phyloP scores from a whole-genome alignment of 2,888 invertebrate species.

The Diaprepes abbreviatus region DNA sequence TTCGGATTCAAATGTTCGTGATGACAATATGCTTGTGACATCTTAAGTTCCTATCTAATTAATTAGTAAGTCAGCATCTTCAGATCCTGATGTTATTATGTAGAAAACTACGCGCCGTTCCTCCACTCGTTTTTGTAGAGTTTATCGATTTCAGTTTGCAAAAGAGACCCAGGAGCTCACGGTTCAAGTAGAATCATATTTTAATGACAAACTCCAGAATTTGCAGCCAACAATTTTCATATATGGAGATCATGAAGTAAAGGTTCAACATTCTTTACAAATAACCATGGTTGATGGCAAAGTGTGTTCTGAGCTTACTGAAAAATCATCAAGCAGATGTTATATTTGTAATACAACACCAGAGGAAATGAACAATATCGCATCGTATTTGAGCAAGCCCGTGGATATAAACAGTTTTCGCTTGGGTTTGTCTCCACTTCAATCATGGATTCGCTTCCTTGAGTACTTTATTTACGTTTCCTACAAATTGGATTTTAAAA shows the following conservation, averaged over 20 bases:
- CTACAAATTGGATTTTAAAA: too few species aligned
- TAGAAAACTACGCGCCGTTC: constrained; percentile 35
- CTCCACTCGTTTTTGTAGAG: constrained; percentile 23
- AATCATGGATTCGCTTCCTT: too few species aligned
- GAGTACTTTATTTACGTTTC: too few species aligned
- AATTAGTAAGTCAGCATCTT: too few species aligned
- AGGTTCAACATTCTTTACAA: constrained; percentile 1
- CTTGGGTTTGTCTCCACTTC: constrained; percentile 35
- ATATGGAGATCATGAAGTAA: not conserved
- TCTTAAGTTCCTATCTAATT: too few species aligned
- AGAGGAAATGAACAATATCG: too few species aligned
- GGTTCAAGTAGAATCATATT: constrained; percentile 22
- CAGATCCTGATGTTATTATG: too few species aligned
- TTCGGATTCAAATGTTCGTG: not conserved
- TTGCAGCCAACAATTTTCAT: not conserved
- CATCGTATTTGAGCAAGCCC: constrained; percentile 20
- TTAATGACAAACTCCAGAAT: not conserved
- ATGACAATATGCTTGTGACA: constrained; percentile 31
- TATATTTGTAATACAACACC: constrained; percentile 7
- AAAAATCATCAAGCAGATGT: constrained; percentile 12
- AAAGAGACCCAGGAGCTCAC: constrained; percentile 20
- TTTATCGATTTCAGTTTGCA: not conserved
- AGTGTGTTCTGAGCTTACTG: constrained; percentile 17
- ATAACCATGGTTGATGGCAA: too few species aligned
- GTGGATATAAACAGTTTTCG: constrained; percentile 3